Evolutionary conservation across 2,797 vertebrate species (phyloP).

Genomic region (Typhlichthys eigenmanni): DNA sequence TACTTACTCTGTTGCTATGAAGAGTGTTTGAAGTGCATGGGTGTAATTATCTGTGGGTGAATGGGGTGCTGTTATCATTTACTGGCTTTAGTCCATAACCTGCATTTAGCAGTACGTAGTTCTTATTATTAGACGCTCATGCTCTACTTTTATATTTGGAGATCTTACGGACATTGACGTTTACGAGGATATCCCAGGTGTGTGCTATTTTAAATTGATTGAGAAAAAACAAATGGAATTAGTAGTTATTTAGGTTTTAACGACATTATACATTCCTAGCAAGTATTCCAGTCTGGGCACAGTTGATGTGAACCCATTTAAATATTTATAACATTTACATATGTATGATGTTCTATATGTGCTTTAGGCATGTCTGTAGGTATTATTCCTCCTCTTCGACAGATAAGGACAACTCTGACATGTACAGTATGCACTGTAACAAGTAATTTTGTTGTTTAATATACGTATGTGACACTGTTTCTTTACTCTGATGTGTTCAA

Average conservation of each 20-base stretch:
- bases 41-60: not conserved
- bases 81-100: conserved; percentile 62
- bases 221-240: not conserved
- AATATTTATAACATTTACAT: conserved; percentile 21
- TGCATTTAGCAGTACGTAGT: conserved; percentile 63
- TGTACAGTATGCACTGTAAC: too few relatives aligned
- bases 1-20: too few relatives aligned
- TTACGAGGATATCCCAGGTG: conserved; percentile 33
- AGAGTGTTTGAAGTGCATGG: too few relatives aligned
- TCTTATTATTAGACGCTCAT: conserved; percentile 37
- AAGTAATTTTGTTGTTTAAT: too few relatives aligned
- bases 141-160: conserved; percentile 39
- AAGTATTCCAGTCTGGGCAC: conserved; percentile 23
- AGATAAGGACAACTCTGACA: too few relatives aligned
- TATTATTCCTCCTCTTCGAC: not conserved
- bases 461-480: too few relatives aligned
- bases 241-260: conserved; percentile 25
- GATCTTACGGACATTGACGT: conserved; percentile 30
- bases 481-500: too few relatives aligned
- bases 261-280: too few relatives aligned
- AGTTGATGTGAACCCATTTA: not conserved
- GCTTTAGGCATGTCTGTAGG: not conserved
- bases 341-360: not conserved
- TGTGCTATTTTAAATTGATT: conserved; percentile 18
- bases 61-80: conserved; percentile 39